Conservation (phyloP, 1,140 invertebrate species). For the Tetragonula clypearis region DNA sequence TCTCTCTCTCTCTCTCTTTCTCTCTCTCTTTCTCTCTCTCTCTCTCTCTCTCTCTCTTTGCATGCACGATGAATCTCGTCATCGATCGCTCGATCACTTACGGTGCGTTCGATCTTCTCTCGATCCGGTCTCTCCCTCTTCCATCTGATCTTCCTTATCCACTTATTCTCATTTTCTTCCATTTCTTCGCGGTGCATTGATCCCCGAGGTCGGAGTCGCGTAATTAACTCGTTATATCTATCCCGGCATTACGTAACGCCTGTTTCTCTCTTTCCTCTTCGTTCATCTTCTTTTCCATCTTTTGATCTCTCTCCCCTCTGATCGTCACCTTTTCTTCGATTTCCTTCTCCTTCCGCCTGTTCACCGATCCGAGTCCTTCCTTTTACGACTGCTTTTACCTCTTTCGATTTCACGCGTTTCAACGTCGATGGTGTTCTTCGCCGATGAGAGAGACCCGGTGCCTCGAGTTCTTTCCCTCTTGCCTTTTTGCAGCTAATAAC, state of each 20-base stretch:
- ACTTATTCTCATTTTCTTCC: conserved; percentile 34
- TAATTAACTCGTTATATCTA: conserved; percentile 73
- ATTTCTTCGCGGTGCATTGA: conserved; percentile 63
- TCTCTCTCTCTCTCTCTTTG: background rate
- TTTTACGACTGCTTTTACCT: background rate
- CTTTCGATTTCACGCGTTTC: background rate
- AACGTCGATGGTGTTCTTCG: background rate
- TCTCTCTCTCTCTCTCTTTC: too few species aligned
- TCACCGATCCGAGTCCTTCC: background rate
- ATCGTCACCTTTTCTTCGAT: conserved; percentile 1
- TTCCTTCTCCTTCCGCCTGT: background rate
- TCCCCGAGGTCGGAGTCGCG: conserved; percentile 58
- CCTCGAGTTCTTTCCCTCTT: conserved; percentile 9
- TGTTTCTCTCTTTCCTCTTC: conserved; percentile 22
- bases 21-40: too few species aligned
- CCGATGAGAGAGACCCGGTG: conserved; percentile 1
- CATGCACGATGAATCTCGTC: conserved; percentile 39
- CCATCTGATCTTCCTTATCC: conserved; percentile 28
- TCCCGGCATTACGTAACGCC: conserved; percentile 66
- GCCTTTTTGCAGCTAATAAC: conserved; percentile 20
- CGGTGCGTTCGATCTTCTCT: conserved; percentile 26
- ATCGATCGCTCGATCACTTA: conserved; percentile 18
- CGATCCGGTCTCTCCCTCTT: conserved; percentile 42
- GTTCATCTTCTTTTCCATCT: conserved; percentile 6
- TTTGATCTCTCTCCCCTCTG: conserved; percentile 22